Conservation (phyloP, 1,140 invertebrate species). For the Anastrepha obliqua region DNA sequence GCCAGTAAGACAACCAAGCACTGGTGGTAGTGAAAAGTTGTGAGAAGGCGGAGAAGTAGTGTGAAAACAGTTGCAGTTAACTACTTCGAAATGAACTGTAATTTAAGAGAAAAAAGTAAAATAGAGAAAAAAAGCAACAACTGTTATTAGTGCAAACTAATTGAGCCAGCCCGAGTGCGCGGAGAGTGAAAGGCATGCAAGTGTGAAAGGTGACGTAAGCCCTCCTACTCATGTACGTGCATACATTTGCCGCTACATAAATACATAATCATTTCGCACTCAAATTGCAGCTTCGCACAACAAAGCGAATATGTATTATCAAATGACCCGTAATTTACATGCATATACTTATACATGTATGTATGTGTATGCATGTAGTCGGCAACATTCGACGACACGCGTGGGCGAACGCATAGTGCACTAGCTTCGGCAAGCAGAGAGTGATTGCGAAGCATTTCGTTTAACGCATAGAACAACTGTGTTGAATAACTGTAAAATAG, state of each 20-base stretch:
- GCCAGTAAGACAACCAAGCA: background rate
- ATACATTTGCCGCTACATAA: background rate
- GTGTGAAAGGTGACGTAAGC: background rate
- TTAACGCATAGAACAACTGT: background rate
- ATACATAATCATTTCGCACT: background rate
- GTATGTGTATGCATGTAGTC: too few species aligned
- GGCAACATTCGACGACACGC: background rate
- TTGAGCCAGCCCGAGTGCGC: background rate
- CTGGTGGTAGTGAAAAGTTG: background rate
- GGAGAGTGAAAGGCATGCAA: background rate
- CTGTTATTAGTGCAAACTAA: background rate
- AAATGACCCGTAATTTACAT: conserved; percentile 10
- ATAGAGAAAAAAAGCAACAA: background rate
- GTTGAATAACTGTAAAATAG: conserved; percentile 17
- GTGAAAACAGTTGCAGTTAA: background rate
- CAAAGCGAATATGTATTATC: background rate
- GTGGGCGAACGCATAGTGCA: background rate
- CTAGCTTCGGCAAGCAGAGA: background rate
- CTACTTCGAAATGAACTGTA: background rate
- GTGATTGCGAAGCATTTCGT: background rate
- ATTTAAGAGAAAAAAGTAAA: background rate
- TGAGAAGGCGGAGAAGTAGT: background rate
- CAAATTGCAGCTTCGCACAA: background rate
- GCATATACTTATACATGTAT: background rate
- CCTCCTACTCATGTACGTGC: background rate